A percentile compares a stretch with the other conserved stretches of the same genome.
Conservation (phyloP, 2,797 vertebrate genomes). For the Heteromormyrus szaboi region DNA sequence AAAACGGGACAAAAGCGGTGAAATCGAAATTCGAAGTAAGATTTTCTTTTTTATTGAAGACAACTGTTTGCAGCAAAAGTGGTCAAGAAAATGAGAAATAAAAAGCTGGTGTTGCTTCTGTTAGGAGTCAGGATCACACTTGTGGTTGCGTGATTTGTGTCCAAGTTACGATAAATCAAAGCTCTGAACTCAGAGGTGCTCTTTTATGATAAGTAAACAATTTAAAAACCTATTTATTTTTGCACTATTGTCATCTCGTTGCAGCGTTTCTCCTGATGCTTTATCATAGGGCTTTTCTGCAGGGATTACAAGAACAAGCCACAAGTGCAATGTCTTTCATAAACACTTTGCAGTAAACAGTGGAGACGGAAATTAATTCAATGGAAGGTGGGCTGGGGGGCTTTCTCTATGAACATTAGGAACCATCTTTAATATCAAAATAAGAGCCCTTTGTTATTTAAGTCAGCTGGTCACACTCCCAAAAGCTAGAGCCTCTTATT, state of each 20-base stretch:
- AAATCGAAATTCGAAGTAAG: background rate
- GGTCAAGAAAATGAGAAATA: background rate
- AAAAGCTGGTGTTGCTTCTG: background rate
- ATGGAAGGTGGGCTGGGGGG: background rate
- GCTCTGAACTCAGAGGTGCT: conserved; percentile 1
- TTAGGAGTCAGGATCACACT: background rate
- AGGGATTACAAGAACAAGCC: conserved; percentile 8
- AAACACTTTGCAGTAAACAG: background rate
- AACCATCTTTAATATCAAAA: background rate
- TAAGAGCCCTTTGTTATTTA: background rate
- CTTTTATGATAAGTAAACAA: background rate
- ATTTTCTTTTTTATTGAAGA: background rate
- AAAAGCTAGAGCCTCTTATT: background rate
- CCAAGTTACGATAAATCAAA: background rate
- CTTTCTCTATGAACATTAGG: background rate
- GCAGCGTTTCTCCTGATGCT: background rate
- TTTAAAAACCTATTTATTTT: background rate
- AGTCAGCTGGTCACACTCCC: background rate
- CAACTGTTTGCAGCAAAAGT: background rate
- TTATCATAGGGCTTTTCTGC: conserved; percentile 1
- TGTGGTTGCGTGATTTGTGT: background rate
- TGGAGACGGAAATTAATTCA: background rate
- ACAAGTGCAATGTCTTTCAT: conserved; percentile 2
- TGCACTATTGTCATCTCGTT: background rate
- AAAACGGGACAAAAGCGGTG: background rate